phyloP scores from a whole-genome alignment of 1,140 invertebrate species.

The Reticulitermes speratus region DNA sequence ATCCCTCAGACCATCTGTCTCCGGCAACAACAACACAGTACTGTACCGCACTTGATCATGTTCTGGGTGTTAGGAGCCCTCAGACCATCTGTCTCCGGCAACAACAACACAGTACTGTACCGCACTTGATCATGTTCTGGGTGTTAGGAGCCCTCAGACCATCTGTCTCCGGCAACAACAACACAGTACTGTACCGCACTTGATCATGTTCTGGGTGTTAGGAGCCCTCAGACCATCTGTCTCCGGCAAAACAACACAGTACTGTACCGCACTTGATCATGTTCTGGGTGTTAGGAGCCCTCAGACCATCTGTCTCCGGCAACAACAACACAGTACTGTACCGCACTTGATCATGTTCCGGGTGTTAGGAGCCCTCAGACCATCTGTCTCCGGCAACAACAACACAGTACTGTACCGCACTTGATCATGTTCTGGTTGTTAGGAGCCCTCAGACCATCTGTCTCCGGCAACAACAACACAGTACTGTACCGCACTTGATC shows the following conservation, averaged over 20 bases:
- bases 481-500: no score
- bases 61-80: not conserved
- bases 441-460: not conserved
- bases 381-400: no score
- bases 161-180: no score
- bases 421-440: not conserved
- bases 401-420: no score
- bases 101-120: not conserved
- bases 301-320: no score
- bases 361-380: not conserved
- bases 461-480: not conserved
- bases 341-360: slow-evolving; percentile 6
- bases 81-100: no score
- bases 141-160: not conserved
- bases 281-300: not conserved
- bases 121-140: not conserved
- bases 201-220: not conserved
- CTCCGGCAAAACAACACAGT: not conserved
- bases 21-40: not conserved
- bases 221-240: no score
- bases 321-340: not conserved
- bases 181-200: not conserved
- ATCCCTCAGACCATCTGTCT: no score
- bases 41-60: slow-evolving; percentile 12
- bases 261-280: slow-evolving; percentile 12